Conservation (phyloP, 2,113 vertebrate species). For the Glaucidium brasilianum region DNA sequence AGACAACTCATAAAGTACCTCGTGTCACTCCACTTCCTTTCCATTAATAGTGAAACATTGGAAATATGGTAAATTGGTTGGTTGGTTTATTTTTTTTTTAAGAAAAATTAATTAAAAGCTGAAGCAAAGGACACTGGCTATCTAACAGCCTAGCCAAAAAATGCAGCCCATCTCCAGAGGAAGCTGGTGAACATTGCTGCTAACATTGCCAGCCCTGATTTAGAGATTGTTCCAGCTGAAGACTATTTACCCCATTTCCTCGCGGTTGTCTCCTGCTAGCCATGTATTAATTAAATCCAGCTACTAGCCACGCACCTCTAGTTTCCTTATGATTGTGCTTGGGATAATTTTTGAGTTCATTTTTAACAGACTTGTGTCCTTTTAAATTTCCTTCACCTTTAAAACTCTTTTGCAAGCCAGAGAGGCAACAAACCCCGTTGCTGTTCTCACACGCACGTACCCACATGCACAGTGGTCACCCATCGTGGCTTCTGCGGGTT, state of each 20-base stretch:
- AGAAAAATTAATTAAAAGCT: not conserved
- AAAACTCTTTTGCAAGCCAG: not conserved
- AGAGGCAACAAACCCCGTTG: not conserved
- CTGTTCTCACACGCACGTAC: not conserved
- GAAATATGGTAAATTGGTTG: not conserved
- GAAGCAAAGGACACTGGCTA: not conserved
- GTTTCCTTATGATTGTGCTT: not conserved
- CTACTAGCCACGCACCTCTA: not conserved
- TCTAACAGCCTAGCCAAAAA: not conserved
- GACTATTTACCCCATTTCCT: conserved; percentile 34
- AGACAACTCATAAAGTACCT: not conserved
- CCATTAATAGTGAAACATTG: not conserved
- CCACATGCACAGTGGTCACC: not conserved
- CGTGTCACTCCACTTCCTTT: not conserved
- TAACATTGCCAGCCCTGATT: not conserved
- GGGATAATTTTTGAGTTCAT: not conserved
- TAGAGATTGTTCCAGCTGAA: conserved; percentile 12
- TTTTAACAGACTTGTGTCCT: not conserved
- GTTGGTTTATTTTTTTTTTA: not conserved
- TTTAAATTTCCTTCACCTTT: not conserved
- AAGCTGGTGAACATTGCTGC: not conserved
- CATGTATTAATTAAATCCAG: not conserved
- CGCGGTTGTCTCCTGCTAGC: not conserved
- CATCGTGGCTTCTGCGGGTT: not conserved
- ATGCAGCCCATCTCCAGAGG: not conserved